A percentile compares a stretch with the other conserved stretches of the same genome.
phyloP scores from a whole-genome alignment of 2,888 invertebrate species.

The Phortica okadai region DNA sequence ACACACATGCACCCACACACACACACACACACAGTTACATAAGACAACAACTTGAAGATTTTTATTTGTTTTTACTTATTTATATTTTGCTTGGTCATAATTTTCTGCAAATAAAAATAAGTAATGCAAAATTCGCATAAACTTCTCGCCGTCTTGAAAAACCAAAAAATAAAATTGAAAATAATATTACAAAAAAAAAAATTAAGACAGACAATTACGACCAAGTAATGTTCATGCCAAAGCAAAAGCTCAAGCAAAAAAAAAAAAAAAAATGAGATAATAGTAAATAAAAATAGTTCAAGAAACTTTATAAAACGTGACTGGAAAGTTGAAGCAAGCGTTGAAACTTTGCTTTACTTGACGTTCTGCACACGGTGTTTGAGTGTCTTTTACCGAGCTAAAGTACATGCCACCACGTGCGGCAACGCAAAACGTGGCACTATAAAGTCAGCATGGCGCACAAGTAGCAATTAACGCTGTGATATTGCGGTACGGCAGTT shows the following conservation, averaged over 20 bases:
- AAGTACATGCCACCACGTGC: no score
- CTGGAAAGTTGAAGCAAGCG: constrained; percentile 42
- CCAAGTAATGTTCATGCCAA: neutral
- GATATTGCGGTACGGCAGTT: constrained; percentile 58
- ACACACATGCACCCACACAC: no score
- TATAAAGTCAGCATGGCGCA: constrained; percentile 15
- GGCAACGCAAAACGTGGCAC: neutral
- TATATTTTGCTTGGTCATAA: neutral
- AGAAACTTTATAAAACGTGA: constrained; percentile 56
- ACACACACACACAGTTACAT: no score
- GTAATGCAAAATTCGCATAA: neutral
- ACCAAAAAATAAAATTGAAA: neutral
- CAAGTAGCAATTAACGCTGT: constrained; percentile 69
- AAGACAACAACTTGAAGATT: neutral
- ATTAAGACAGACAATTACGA: neutral
- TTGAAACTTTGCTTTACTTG: neutral
- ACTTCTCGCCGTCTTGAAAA: neutral
- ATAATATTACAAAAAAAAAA: neutral
- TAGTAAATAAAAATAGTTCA: constrained; percentile 17
- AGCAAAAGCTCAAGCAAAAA: neutral
- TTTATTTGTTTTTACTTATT: constrained; percentile 5
- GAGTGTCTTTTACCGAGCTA: neutral
- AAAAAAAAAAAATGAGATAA: neutral
- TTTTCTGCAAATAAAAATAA: neutral
- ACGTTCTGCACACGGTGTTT: neutral